Evolutionary conservation across 2,113 vertebrate species (phyloP).

Genomic region (Crotalus viridis): DNA sequence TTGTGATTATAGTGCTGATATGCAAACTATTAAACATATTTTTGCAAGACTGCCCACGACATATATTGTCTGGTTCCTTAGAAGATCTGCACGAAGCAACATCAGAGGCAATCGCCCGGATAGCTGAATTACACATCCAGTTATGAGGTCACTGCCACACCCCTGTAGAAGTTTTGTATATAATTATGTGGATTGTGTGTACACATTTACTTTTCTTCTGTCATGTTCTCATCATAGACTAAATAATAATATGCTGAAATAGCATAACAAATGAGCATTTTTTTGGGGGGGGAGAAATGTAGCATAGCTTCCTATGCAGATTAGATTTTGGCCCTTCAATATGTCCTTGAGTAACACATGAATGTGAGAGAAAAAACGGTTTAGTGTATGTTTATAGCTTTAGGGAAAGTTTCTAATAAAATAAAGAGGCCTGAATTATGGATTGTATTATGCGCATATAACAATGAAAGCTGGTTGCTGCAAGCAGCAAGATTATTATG

Average conservation of each 20-base stretch:
- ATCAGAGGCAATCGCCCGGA: neutral
- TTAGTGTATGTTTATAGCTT: neutral
- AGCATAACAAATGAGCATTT: neutral
- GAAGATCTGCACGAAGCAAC: neutral
- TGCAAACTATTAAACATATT: neutral
- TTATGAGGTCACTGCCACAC: neutral
- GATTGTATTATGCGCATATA: neutral
- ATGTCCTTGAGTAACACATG: neutral
- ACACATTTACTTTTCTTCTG: neutral
- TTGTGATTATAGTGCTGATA: neutral
- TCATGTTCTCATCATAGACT: neutral
- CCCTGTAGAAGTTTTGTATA: neutral
- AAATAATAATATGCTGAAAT: neutral
- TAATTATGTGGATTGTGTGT: neutral
- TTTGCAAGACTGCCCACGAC: neutral
- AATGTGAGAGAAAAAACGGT: neutral
- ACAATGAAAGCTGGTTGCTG: neutral
- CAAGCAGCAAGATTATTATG: neutral
- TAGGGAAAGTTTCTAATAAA: neutral
- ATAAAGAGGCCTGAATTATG: neutral
- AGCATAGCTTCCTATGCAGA: neutral
- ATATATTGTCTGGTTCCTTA: neutral
- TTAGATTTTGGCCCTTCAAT: neutral
- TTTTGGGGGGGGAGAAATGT: neutral
- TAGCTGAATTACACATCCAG: neutral